Evolutionary conservation across 2,888 invertebrate species (phyloP).

Genomic region (Dolichomitus sp.): DNA sequence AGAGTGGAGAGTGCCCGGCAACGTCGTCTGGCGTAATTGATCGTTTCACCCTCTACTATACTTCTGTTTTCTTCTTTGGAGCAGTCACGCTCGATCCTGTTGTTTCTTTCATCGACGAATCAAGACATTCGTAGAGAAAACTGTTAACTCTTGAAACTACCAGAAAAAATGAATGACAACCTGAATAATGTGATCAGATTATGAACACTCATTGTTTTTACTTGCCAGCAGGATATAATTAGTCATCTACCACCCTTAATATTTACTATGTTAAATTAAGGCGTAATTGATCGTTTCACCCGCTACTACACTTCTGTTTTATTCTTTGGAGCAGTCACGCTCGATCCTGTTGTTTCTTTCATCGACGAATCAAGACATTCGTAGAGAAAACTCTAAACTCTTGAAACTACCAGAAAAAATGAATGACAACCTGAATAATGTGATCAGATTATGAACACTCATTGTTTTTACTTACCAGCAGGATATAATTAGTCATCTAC

Average conservation of each 20-base stretch:
- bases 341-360: slow-evolving; percentile 8
- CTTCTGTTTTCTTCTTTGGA: slow-evolving; percentile 24
- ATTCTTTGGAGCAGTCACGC: background rate
- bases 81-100: background rate
- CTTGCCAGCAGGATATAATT: background rate
- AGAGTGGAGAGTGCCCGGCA: slow-evolving; percentile 46
- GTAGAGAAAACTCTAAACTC: background rate
- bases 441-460: background rate
- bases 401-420: background rate
- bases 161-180: background rate
- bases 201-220: slow-evolving; percentile 1
- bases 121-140: background rate
- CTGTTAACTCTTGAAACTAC: background rate
- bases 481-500: slow-evolving; percentile 7
- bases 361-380: background rate
- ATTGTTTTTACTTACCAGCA: background rate
- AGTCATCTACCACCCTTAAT: background rate
- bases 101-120: background rate
- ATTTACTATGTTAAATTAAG: slow-evolving; percentile 12
- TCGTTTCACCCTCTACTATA: slow-evolving; percentile 51
- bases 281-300: slow-evolving; percentile 68
- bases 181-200: background rate
- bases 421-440: background rate
- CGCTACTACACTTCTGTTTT: slow-evolving; percentile 27
- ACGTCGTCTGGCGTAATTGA: slow-evolving; percentile 66